Percentiles rank a stretch among this genome's conserved stretches.
Conservation (phyloP, 2,888 invertebrate genomes). For the Protodeltote pygarga region DNA sequence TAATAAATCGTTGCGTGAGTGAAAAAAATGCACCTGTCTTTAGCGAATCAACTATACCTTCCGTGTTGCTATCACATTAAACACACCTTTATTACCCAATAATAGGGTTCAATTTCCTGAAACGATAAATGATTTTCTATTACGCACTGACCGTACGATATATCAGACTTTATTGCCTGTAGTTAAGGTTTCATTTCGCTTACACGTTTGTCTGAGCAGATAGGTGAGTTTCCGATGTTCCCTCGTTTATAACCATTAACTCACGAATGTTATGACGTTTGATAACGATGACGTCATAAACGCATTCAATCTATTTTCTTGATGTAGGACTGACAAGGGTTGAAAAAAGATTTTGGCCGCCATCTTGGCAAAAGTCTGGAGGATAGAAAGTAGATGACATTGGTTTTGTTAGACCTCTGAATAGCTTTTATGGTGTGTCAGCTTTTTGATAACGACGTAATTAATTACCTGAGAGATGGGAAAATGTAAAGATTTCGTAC, state of each 20-base stretch:
- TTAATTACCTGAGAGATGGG: too few relatives aligned
- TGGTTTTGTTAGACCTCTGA: neutral
- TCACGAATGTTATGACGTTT: slow-evolving; percentile 51
- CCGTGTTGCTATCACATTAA: slow-evolving; percentile 22
- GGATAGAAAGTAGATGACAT: neutral
- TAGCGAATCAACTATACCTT: slow-evolving; percentile 4
- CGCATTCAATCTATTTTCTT: slow-evolving; percentile 45
- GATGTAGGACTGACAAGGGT: slow-evolving; percentile 38
- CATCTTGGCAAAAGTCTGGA: slow-evolving; percentile 7
- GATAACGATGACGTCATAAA: slow-evolving; percentile 48
- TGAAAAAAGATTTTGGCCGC: slow-evolving; percentile 11
- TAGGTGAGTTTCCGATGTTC: slow-evolving; percentile 47
- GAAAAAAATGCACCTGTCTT: slow-evolving; percentile 15
- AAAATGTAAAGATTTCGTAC: too few relatives aligned
- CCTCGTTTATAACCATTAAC: slow-evolving; percentile 61
- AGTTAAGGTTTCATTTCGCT: slow-evolving; percentile 14
- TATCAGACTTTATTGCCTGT: slow-evolving; percentile 2
- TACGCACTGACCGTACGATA: slow-evolving; percentile 29
- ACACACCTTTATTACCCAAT: slow-evolving; percentile 34
- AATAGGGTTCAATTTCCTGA: slow-evolving; percentile 45
- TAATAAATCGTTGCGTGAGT: slow-evolving; percentile 15
- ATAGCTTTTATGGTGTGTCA: neutral
- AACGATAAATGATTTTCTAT: slow-evolving; percentile 30
- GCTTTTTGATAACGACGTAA: too few relatives aligned
- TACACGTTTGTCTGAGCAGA: slow-evolving; percentile 23